Percentiles rank a stretch among this genome's conserved stretches.
phyloP scores from a whole-genome alignment of 2,888 invertebrate genomes.

The Drosophila siamana region DNA sequence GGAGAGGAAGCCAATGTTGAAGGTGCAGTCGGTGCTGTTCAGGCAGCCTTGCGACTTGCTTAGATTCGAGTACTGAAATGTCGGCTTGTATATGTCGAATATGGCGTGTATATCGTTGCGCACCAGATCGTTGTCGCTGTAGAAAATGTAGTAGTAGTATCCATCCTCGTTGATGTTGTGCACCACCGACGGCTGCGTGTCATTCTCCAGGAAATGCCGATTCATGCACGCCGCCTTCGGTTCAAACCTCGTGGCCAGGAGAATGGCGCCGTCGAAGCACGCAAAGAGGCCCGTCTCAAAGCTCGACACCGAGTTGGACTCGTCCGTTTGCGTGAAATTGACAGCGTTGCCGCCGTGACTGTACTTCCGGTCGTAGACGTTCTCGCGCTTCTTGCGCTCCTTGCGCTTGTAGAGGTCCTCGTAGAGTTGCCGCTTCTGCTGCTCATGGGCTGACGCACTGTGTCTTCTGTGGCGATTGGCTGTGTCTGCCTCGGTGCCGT shows the following conservation, averaged over 20 bases:
- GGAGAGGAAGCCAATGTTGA: conserved; percentile 90
- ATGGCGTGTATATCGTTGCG: conserved; percentile 93
- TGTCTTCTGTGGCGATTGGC: conserved; percentile 7
- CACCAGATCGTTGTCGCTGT: conserved; percentile 93
- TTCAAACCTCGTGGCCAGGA: conserved; percentile 90
- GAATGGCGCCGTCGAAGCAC: conserved; percentile 91
- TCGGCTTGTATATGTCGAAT: conserved; percentile 94
- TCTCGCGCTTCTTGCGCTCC: conserved; percentile 84
- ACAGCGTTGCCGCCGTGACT: conserved; percentile 91
- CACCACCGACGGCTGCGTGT: conserved; percentile 88
- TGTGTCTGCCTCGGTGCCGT: background rate
- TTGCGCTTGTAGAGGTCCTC: conserved; percentile 76
- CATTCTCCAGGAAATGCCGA: conserved; percentile 89
- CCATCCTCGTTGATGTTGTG: conserved; percentile 92
- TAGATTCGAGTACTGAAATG: conserved; percentile 89
- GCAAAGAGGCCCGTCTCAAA: conserved; percentile 91
- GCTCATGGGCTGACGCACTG: conserved; percentile 23
- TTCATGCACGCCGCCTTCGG: conserved; percentile 89
- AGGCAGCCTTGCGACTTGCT: conserved; percentile 87
- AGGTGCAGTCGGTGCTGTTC: conserved; percentile 91
- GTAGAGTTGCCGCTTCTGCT: conserved; percentile 73
- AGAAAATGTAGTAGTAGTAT: conserved; percentile 95
- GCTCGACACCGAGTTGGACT: conserved; percentile 91
- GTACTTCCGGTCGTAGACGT: conserved; percentile 90
- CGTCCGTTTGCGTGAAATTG: conserved; percentile 87